Conservation (phyloP, 2,888 invertebrate genomes). For the Plebejus anna region DNA sequence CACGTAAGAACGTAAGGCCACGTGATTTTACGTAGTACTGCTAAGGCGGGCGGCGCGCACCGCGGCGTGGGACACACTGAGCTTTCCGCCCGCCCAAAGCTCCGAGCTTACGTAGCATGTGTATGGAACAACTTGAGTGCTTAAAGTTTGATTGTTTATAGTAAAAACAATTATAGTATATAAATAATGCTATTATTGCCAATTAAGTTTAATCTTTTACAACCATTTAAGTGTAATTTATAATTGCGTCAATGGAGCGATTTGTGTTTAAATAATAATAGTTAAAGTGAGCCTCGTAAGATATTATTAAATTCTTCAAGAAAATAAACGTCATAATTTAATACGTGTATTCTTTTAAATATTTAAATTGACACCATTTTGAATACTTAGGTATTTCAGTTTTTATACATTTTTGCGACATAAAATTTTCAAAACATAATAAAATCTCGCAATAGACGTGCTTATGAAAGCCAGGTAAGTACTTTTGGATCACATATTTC, state of each 20-base stretch:
- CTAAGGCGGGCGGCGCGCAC: conserved; percentile 4
- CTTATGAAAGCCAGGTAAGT: not conserved
- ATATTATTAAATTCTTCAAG: too few relatives aligned
- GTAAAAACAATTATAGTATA: too few relatives aligned
- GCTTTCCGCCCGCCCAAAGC: conserved; percentile 9
- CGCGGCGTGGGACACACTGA: not conserved
- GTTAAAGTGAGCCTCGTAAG: too few relatives aligned
- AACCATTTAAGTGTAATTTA: too few relatives aligned
- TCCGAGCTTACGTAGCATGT: not conserved
- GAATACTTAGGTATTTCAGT: not conserved
- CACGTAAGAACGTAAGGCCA: not conserved
- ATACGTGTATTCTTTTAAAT: too few relatives aligned
- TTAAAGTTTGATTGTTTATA: not conserved
- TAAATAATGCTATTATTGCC: too few relatives aligned
- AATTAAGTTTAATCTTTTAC: too few relatives aligned
- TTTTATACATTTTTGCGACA: not conserved
- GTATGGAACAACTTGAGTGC: not conserved
- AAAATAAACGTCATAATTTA: too few relatives aligned
- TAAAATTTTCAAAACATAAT: not conserved
- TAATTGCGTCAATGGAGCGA: too few relatives aligned
- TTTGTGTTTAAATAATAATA: too few relatives aligned
- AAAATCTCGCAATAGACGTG: not conserved
- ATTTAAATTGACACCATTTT: too few relatives aligned
- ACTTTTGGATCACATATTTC: too few relatives aligned
- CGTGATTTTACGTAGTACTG: not conserved